phyloP scores from a whole-genome alignment of 2,797 vertebrate species.

The Eulemur rubriventer region DNA sequence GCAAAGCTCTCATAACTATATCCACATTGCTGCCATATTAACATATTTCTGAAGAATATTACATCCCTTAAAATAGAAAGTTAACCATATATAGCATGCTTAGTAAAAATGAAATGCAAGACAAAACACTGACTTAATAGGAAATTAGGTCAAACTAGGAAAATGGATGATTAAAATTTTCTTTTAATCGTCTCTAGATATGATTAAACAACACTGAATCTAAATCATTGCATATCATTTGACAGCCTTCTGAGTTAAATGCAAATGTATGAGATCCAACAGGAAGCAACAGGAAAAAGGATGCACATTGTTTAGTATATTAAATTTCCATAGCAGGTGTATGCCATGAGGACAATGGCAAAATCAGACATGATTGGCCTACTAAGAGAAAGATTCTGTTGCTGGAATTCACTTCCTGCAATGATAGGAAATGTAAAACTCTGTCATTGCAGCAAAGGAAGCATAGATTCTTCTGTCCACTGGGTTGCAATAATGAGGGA shows the following conservation, averaged over 20 bases:
- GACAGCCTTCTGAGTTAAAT: conserved; percentile 57
- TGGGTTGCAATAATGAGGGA: not conserved
- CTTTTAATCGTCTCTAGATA: conserved; percentile 41
- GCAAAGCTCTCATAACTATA: not conserved
- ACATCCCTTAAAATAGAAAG: conserved; percentile 63
- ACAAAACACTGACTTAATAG: conserved; percentile 64
- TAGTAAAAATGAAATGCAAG: conserved; percentile 69
- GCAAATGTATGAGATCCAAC: conserved; percentile 60
- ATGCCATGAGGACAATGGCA: conserved; percentile 44
- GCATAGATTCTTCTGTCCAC: not conserved
- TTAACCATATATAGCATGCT: conserved; percentile 48
- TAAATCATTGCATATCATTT: conserved; percentile 44
- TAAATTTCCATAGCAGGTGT: not conserved
- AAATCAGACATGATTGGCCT: conserved; percentile 49
- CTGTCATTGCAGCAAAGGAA: not conserved
- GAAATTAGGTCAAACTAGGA: conserved; percentile 72
- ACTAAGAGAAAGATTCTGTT: conserved; percentile 20
- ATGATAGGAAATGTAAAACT: not conserved
- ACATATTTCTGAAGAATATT: conserved; percentile 60
- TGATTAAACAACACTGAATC: conserved; percentile 54
- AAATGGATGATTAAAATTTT: conserved; percentile 65
- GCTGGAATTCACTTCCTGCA: not conserved
- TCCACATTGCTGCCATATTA: conserved; percentile 6
- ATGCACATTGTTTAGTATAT: conserved; percentile 22
- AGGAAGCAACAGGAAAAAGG: conserved; percentile 42